Percentiles rank a stretch among this genome's conserved stretches.
These are phyloP conservation scores for Parnassius glacialis DNA, from an alignment of 2,888 invertebrate species.

Conservation along the genomic window DNA sequence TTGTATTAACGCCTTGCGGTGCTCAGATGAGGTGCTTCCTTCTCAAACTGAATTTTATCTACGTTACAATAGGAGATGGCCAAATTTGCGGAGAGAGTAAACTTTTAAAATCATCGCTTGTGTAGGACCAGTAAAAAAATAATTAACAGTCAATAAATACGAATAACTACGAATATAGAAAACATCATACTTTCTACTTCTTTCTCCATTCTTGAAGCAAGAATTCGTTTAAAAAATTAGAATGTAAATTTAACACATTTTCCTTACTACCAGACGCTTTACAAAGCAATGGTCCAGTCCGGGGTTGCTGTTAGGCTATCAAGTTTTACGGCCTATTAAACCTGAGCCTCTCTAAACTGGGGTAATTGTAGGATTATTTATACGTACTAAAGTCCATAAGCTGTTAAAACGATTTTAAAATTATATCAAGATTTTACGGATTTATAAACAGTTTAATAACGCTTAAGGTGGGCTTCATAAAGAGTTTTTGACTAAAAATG, in stretches of 20 bases:
- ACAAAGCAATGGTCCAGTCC: slow-evolving; percentile 59
- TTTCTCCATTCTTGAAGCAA: background rate
- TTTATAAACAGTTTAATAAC: slow-evolving; percentile 2
- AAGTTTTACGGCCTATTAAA: slow-evolving; percentile 74
- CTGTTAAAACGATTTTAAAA: slow-evolving; percentile 15
- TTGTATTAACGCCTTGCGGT: too few relatives aligned
- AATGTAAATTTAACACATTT: slow-evolving; percentile 13
- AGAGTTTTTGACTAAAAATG: too few relatives aligned
- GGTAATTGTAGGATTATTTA: slow-evolving; percentile 74
- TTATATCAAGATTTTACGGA: slow-evolving; percentile 7
- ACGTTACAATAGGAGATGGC: too few relatives aligned
- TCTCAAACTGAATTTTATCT: too few relatives aligned
- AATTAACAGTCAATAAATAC: too few relatives aligned
- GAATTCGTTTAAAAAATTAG: background rate
- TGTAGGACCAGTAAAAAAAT: too few relatives aligned
- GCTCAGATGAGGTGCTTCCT: too few relatives aligned
- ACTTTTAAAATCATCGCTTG: too few relatives aligned
- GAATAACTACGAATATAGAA: too few relatives aligned
- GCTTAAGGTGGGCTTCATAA: background rate
- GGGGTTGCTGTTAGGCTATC: slow-evolving; percentile 63
- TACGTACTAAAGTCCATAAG: slow-evolving; percentile 32
- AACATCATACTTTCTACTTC: too few relatives aligned
- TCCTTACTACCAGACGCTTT: slow-evolving; percentile 73
- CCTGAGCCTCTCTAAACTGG: slow-evolving; percentile 60
- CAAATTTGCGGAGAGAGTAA: too few relatives aligned